A percentile compares a stretch with the other conserved stretches of the same genome.
Evolutionary conservation across 2,888 invertebrate genomes (phyloP).

Genomic region (Zeuzera pyrina): DNA sequence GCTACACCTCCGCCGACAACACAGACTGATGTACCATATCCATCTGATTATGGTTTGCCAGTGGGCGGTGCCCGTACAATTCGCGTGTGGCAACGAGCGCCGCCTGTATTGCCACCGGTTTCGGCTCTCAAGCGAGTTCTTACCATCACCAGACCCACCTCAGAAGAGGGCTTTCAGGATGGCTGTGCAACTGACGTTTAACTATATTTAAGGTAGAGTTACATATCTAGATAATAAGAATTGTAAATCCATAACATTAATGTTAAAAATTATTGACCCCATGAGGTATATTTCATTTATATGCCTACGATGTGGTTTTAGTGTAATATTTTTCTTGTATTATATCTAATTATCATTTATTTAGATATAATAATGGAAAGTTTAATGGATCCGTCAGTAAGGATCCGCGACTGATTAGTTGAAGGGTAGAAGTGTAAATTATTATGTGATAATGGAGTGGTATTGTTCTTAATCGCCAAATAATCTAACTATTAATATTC

Average conservation of each 20-base stretch:
- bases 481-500: conserved; percentile 42
- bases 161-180: conserved; percentile 94
- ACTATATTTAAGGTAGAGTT: conserved; percentile 21
- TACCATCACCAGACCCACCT: conserved; percentile 87
- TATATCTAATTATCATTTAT: conserved; percentile 58
- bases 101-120: conserved; percentile 88
- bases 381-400: conserved; percentile 58
- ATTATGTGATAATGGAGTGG: conserved; percentile 59
- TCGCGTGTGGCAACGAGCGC: conserved; percentile 90
- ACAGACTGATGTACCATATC: conserved; percentile 72
- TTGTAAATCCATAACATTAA: conserved; percentile 47
- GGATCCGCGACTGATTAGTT: conserved; percentile 71
- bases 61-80: conserved; percentile 82
- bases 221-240: conserved; percentile 40
- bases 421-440: conserved; percentile 59
- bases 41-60: conserved; percentile 85
- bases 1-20: conserved; percentile 72
- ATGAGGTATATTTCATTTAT: conserved; percentile 44
- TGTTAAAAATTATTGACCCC: conserved; percentile 35
- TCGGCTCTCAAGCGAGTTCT: conserved; percentile 88
- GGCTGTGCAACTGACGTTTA: conserved; percentile 94
- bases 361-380: conserved; percentile 59
- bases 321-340: conserved; percentile 67
- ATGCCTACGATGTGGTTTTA: conserved; percentile 43
- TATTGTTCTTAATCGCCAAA: conserved; percentile 69